Base-by-base conservation (phyloP, 2,888 invertebrate species). In the Liodrosophila aerea region DNA sequence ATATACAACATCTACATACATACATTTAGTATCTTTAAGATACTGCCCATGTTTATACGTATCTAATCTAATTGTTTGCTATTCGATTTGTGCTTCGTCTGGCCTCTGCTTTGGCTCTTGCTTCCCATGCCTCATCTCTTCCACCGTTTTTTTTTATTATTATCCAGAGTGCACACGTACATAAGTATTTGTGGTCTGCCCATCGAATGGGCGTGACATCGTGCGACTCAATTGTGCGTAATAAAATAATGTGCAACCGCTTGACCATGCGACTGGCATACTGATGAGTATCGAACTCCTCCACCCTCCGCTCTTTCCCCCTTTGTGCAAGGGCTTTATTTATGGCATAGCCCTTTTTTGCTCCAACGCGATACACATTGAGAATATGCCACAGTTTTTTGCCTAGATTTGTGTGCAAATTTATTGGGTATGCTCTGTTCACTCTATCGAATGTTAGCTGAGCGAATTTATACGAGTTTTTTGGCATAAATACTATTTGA, bases 201-300 rank as follows among this genome's bases (percentile, higher is more conserved):
- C 73, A 57, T 57, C 57, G 62, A 4, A 57, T 57, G 67, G 67
- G 69, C 73, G 57, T 72, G 69, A 72, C 62, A 66, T 72, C 52
- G 67, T 52, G 56, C 76, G 64, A 64, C 64, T 85, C 83, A 85
- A 85, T 82, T 78, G 85, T 66, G 73, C 83, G 78, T 78, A 82
- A 85, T 82, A 82, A 81, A 81, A 68, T 85, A 80, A 77, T 77
- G 78, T 75, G 76, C 83, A 82, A 70, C 83, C 85, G 70, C 78
- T 68, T 62, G 73, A 51, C 70, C 67, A 67, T 61, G 72, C 62
- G 81, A 64, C 76, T 64, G 49, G 80, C 73, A 81, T 81, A 82
- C 76, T 78, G 76, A 81, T 85, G 64, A 81, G 82, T n/a, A 46
- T 34, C 47, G 43, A 44, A 40, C 33, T 30, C 29, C 27, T 18